A percentile compares a stretch with the other conserved stretches of the same genome.
These are phyloP conservation scores for Platycheirus albimanus DNA, from an alignment of 2,888 invertebrate species.

Conservation along the genomic window DNA sequence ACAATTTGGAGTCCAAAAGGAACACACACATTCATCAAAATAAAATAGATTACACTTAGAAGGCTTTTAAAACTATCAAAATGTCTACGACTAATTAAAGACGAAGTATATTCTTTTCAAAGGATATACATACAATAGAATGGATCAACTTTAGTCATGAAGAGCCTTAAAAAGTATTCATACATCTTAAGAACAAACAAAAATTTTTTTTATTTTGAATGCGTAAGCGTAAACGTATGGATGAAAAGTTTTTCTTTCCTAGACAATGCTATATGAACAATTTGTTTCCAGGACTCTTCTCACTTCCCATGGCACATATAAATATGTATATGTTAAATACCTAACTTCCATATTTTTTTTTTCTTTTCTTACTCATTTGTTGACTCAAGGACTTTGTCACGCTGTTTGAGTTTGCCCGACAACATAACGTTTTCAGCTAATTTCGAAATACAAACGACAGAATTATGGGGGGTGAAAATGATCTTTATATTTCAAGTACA, in stretches of 20 bases:
- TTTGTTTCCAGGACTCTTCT: slow-evolving; percentile 37
- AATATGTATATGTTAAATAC: too few species aligned
- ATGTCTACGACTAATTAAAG: too few species aligned
- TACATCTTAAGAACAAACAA: background rate
- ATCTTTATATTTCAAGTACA: background rate
- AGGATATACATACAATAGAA: too few species aligned
- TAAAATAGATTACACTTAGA: too few species aligned
- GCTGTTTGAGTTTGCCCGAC: slow-evolving; percentile 48
- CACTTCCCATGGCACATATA: slow-evolving; percentile 16
- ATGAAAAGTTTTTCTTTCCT: slow-evolving; percentile 15
- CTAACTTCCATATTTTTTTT: slow-evolving; percentile 53
- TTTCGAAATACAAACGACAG: background rate
- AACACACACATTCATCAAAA: too few species aligned
- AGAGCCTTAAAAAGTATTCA: too few species aligned
- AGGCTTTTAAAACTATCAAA: too few species aligned
- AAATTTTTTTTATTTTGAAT: too few species aligned
- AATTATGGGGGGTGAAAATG: background rate
- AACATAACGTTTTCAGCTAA: slow-evolving; percentile 37
- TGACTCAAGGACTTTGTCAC: slow-evolving; percentile 37
- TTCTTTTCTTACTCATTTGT: slow-evolving; percentile 15
- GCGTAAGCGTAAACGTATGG: slow-evolving; percentile 20
- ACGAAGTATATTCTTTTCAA: too few species aligned
- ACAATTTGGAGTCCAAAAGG: too few species aligned
- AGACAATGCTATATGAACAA: slow-evolving; percentile 42
- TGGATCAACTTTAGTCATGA: too few species aligned